A percentile compares a stretch with the other conserved stretches of the same genome.
Evolutionary conservation across 1,140 invertebrate species (phyloP).

Genomic region (Danaus plexippus): DNA sequence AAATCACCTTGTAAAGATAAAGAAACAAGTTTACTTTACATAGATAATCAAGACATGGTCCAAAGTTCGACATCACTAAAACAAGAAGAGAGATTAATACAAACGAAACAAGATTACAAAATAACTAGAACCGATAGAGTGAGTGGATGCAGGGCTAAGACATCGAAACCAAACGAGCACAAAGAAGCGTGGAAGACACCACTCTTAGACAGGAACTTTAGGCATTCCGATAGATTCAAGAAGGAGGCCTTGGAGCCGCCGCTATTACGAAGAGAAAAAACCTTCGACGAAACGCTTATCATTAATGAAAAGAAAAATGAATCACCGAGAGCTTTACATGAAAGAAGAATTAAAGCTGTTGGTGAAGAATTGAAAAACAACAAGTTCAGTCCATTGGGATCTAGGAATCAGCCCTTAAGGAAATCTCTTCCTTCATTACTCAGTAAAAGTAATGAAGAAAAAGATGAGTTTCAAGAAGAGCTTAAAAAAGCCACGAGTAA

Average conservation of each 20-base stretch:
- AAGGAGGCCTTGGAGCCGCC: slow-evolving; percentile 52
- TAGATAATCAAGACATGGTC: slow-evolving; percentile 58
- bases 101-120: slow-evolving; percentile 56
- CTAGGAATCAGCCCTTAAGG: slow-evolving; percentile 53
- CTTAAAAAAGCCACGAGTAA: slow-evolving; percentile 77
- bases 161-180: slow-evolving; percentile 49
- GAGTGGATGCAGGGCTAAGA: slow-evolving; percentile 64
- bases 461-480: slow-evolving; percentile 79
- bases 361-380: slow-evolving; percentile 53
- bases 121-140: slow-evolving; percentile 56
- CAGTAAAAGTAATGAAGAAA: slow-evolving; percentile 73
- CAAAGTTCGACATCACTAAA: slow-evolving; percentile 61
- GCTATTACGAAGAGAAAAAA: slow-evolving; percentile 65
- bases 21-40: slow-evolving; percentile 59
- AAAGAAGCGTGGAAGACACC: slow-evolving; percentile 64
- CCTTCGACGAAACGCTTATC: slow-evolving; percentile 62
- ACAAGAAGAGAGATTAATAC: slow-evolving; percentile 62
- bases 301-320: slow-evolving; percentile 46
- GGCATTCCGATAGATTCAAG: slow-evolving; percentile 67
- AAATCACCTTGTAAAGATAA: slow-evolving; percentile 62
- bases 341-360: slow-evolving; percentile 54
- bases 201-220: slow-evolving; percentile 61
- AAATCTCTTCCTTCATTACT: slow-evolving; percentile 72
- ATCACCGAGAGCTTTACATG: slow-evolving; percentile 44
- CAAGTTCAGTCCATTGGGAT: slow-evolving; percentile 41